phyloP scores from a whole-genome alignment of 2,113 vertebrate species.

The Stictonetta naevosa region DNA sequence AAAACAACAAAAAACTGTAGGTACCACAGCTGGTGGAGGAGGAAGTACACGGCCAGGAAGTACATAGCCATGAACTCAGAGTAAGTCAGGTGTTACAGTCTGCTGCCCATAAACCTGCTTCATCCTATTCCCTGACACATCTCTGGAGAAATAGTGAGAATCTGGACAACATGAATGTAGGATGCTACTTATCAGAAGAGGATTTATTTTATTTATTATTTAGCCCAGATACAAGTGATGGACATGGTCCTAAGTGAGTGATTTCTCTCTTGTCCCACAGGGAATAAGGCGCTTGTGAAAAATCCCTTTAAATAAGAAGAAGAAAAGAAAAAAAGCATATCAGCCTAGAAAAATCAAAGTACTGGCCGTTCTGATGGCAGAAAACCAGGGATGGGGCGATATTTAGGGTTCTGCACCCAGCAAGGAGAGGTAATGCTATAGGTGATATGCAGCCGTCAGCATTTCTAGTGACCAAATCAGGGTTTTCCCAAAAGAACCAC shows the following conservation, averaged over 20 bases:
- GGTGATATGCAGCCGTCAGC: background rate
- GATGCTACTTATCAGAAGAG: background rate
- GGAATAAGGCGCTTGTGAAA: background rate
- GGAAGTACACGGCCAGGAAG: accelerated
- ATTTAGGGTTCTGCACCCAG: background rate
- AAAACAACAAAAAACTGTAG: background rate
- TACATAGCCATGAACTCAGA: background rate
- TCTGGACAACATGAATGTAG: background rate
- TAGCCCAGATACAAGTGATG: background rate
- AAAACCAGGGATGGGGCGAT: background rate
- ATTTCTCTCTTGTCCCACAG: background rate
- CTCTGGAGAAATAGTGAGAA: background rate
- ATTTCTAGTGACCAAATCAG: accelerated
- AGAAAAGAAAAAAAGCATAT: accelerated
- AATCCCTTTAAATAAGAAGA: background rate
- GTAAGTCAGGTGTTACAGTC: background rate
- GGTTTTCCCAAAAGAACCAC: background rate
- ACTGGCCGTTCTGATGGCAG: background rate
- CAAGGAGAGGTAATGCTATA: background rate
- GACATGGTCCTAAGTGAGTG: background rate
- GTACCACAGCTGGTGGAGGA: background rate
- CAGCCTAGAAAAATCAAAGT: background rate
- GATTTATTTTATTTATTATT: background rate
- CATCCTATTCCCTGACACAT: background rate
- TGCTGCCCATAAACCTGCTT: background rate